phyloP scores from a whole-genome alignment of 2,797 vertebrate genomes.

The Chaenodraco wilsoni region DNA sequence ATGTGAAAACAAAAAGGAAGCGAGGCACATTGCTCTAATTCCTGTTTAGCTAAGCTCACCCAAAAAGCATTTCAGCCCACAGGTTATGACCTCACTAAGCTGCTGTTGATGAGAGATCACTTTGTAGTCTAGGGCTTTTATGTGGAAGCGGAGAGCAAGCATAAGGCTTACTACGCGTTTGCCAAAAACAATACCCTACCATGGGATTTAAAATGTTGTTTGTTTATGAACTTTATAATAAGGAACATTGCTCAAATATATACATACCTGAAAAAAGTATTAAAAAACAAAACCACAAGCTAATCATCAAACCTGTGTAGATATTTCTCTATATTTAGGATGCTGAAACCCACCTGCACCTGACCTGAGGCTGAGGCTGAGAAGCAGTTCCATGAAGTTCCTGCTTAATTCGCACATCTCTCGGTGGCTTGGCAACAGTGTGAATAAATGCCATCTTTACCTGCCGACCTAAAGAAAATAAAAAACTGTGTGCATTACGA shows the following conservation, averaged over 20 bases:
- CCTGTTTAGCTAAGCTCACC: constrained; percentile 36
- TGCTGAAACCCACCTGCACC: constrained; percentile 76
- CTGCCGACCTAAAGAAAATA: constrained; percentile 80
- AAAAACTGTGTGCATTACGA: not conserved
- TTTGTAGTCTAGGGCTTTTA: constrained; percentile 34
- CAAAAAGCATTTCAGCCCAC: constrained; percentile 45
- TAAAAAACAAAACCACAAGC: not conserved
- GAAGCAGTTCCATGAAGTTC: constrained; percentile 85
- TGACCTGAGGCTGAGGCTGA: constrained; percentile 72
- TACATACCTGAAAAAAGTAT: not conserved
- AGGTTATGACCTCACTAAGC: constrained; percentile 50
- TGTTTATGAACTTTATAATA: not conserved
- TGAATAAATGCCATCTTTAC: constrained; percentile 90
- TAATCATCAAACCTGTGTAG: not conserved
- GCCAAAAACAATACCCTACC: constrained; percentile 3
- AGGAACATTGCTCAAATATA: not conserved
- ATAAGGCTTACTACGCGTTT: constrained; percentile 21
- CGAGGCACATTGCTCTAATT: constrained; percentile 51
- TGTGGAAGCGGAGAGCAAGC: constrained; percentile 21
- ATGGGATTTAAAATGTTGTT: not conserved
- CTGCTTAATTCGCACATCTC: constrained; percentile 84
- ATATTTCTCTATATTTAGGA: constrained; percentile 18
- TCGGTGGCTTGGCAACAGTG: constrained; percentile 88
- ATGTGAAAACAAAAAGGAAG: constrained; percentile 31
- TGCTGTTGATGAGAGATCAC: constrained; percentile 37